phyloP scores from a whole-genome alignment of 2,797 vertebrate species.

The Distichodus sexfasciatus region DNA sequence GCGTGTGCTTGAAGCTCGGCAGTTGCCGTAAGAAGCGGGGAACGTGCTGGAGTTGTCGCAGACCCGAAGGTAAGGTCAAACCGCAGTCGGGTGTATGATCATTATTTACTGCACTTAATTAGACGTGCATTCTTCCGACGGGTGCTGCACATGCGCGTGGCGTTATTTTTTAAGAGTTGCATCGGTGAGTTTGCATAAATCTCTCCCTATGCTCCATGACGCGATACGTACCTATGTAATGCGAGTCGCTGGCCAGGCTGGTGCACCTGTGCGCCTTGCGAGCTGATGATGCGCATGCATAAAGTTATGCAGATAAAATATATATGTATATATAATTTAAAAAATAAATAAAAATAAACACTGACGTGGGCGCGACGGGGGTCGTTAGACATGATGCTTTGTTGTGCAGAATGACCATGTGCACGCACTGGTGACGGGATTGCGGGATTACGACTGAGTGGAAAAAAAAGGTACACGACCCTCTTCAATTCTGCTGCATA shows the following conservation, averaged over 20 bases:
- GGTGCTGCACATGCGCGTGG: neutral
- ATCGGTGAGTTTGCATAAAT: neutral
- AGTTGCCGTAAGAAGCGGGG: slow-evolving; percentile 32
- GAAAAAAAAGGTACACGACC: too few species aligned
- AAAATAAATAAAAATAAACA: too few species aligned
- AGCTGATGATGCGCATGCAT: neutral
- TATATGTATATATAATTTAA: too few species aligned
- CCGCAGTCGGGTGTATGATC: neutral
- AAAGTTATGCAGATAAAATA: slow-evolving; percentile 7
- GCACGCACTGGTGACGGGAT: too few species aligned
- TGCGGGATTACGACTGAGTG: too few species aligned
- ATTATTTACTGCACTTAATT: neutral
- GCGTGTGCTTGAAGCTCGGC: slow-evolving; percentile 43
- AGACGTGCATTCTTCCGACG: neutral
- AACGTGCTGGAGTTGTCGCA: slow-evolving; percentile 51
- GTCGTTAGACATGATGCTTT: too few species aligned
- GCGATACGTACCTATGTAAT: neutral
- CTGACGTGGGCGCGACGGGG: too few species aligned
- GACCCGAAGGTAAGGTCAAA: slow-evolving; percentile 47
- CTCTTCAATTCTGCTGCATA: too few species aligned
- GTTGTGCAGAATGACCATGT: too few species aligned
- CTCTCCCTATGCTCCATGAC: neutral
- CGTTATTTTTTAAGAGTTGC: neutral
- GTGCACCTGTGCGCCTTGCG: neutral
- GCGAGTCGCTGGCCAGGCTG: neutral